A percentile compares a stretch with the other conserved stretches of the same genome.
These are phyloP conservation scores for Quadroppia sp. DNA, from an alignment of 2,888 invertebrate genomes.

Conservation along the genomic window DNA sequence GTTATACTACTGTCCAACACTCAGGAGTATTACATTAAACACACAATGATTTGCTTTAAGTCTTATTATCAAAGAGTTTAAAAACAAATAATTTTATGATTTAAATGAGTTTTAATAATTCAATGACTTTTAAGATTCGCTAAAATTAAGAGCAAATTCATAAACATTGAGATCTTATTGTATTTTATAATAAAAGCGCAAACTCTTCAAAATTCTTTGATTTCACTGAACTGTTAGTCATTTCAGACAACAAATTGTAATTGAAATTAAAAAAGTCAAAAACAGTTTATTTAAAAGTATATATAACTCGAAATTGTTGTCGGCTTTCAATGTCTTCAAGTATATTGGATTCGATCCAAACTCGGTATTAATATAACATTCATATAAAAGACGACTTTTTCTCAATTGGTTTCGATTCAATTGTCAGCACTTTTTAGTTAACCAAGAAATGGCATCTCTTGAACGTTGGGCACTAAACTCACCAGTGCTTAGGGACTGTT, in stretches of 20 bases:
- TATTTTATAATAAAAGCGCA: slow-evolving; percentile 28
- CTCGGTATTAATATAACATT: background rate
- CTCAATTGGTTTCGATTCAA: background rate
- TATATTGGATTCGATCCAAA: slow-evolving; percentile 18
- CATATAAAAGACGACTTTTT: slow-evolving; percentile 2
- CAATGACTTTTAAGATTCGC: background rate
- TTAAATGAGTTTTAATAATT: background rate
- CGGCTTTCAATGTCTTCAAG: slow-evolving; percentile 12
- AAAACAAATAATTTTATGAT: background rate
- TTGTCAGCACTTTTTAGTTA: slow-evolving; percentile 3
- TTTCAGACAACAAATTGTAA: slow-evolving; percentile 21
- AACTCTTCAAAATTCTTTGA: slow-evolving; percentile 30
- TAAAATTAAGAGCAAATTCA: background rate
- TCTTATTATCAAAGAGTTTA: no score
- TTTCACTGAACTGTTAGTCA: background rate
- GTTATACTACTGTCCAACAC: background rate
- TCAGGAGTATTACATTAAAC: no score
- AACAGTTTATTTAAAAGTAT: slow-evolving; percentile 14
- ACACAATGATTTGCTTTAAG: no score
- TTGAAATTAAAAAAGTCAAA: background rate
- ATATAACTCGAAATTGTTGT: slow-evolving; percentile 17
- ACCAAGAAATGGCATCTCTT: background rate
- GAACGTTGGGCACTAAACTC: background rate
- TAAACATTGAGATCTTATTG: slow-evolving; percentile 9
- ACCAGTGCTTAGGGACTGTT: slow-evolving; percentile 5